Evolutionary conservation across 1,140 invertebrate species (phyloP).

Genomic region (Cyrtorhinus lividipennis): DNA sequence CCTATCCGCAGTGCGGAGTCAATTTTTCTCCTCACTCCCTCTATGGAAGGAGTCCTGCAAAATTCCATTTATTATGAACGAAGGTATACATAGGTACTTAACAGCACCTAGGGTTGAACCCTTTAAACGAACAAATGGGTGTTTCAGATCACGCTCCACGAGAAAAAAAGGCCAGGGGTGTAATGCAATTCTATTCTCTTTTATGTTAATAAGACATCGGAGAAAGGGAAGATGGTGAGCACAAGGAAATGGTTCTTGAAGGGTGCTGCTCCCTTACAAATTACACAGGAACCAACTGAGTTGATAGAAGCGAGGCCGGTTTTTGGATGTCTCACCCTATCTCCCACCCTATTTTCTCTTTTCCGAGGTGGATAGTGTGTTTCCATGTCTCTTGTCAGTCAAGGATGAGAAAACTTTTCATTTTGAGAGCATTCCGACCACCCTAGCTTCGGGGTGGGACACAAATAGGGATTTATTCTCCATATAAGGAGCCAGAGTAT

Average conservation of each 20-base stretch:
- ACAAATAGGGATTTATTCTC: conserved; percentile 16
- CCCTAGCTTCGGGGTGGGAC: background rate
- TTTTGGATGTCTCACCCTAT: background rate
- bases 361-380: conserved; percentile 12
- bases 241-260: background rate
- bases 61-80: no score
- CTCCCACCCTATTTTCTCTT: background rate
- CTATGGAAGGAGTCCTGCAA: no score
- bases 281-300: background rate
- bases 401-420: conserved; percentile 13
- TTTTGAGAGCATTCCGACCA: conserved; percentile 1
- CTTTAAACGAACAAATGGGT: no score
- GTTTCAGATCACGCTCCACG: no score
- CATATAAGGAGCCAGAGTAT: background rate
- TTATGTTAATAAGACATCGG: background rate
- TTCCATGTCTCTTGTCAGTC: conserved; percentile 14
- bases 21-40: no score
- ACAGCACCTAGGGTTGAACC: no score
- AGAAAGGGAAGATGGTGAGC: background rate
- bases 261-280: background rate
- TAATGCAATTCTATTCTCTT: background rate
- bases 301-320: background rate
- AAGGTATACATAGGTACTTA: no score
- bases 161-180: background rate
- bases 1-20: no score